Conservation (phyloP, 2,113 vertebrate species). For the Pao palembangensis region DNA sequence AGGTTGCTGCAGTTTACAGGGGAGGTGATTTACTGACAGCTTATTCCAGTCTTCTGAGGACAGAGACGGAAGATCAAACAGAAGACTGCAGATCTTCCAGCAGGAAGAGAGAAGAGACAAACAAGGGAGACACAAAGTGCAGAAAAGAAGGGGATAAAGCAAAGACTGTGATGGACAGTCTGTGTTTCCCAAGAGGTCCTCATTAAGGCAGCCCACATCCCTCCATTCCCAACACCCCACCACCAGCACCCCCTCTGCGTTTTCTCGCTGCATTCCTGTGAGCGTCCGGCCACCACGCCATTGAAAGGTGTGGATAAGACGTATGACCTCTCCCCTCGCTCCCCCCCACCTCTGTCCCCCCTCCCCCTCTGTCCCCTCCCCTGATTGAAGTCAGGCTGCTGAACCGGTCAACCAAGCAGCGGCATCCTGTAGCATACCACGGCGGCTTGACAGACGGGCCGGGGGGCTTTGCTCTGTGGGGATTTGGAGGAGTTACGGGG, state of each 20-base stretch:
- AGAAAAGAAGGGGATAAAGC: slow-evolving; percentile 31
- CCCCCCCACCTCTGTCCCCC: no score
- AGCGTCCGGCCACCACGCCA: slow-evolving; percentile 60
- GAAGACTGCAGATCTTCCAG: slow-evolving; percentile 38
- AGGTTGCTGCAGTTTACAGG: slow-evolving; percentile 33
- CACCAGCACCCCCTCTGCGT: background rate
- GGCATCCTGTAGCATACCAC: slow-evolving; percentile 60
- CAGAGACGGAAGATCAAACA: slow-evolving; percentile 67
- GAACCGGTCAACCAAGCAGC: slow-evolving; percentile 61
- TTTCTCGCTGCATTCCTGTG: slow-evolving; percentile 63
- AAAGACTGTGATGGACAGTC: slow-evolving; percentile 61
- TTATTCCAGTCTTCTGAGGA: slow-evolving; percentile 58
- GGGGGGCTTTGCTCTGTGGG: slow-evolving; percentile 50
- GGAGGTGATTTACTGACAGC: slow-evolving; percentile 55
- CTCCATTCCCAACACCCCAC: slow-evolving; percentile 8
- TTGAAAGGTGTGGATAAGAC: slow-evolving; percentile 76
- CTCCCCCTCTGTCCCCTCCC: slow-evolving; percentile 42
- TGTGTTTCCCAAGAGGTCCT: slow-evolving; percentile 56
- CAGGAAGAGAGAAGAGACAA: slow-evolving; percentile 32
- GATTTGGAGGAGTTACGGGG: slow-evolving; percentile 57
- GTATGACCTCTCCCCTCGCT: slow-evolving; percentile 69
- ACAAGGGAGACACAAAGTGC: slow-evolving; percentile 18
- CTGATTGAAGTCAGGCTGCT: slow-evolving; percentile 61
- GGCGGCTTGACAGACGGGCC: slow-evolving; percentile 64
- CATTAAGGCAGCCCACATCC: slow-evolving; percentile 60